Base-by-base conservation (phyloP, 2,888 invertebrate species). In the Drosophila meridionalis region DNA sequence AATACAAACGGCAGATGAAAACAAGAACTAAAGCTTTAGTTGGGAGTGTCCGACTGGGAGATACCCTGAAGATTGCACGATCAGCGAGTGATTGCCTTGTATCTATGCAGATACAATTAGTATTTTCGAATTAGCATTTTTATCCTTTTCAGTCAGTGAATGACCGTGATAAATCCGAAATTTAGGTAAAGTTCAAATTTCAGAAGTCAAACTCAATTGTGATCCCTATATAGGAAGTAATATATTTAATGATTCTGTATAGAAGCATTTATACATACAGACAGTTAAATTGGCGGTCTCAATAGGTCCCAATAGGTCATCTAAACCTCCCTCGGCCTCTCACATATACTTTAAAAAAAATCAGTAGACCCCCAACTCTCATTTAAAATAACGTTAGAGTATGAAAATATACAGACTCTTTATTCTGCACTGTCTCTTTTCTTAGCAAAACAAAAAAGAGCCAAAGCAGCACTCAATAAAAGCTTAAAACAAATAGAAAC, bases 1-100 rank as follows among this genome's bases (percentile, higher is more conserved):
- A 79, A 76, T 78, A 65, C 52, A 62, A 71, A 62, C 56, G 36
- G 9, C 6, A 63, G 55, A 50, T 53, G 47, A 14, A 28, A 47
- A 47, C 12, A 47, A 28, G 47, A 3, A 28, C 28, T 12, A 28
- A 20, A 3, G 12, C 7, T 20, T 4, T 1, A 20, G 20, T 2
- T 12, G 26, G 34, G 14, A 14, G 7, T 47, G 26, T 7, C 14
- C 28, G 14, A 28, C 28, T 28, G 7, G 26, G 6, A 7, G 12
- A 28, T 28, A 28, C 7, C 8, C 8, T 42, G 26, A 5, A 4
- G 0, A 9, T 1, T 26, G 11, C 0, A 0, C 2, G 11, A 45
- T 45, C 43, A 38, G 38, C 38, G 20, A 20, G 20, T 20, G 20
- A 20, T 20, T 20, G 20, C 20, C 20, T 20, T 20, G 20, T 20